Conservation (phyloP, 2,113 vertebrate species). For the Nymphicus hollandicus region DNA sequence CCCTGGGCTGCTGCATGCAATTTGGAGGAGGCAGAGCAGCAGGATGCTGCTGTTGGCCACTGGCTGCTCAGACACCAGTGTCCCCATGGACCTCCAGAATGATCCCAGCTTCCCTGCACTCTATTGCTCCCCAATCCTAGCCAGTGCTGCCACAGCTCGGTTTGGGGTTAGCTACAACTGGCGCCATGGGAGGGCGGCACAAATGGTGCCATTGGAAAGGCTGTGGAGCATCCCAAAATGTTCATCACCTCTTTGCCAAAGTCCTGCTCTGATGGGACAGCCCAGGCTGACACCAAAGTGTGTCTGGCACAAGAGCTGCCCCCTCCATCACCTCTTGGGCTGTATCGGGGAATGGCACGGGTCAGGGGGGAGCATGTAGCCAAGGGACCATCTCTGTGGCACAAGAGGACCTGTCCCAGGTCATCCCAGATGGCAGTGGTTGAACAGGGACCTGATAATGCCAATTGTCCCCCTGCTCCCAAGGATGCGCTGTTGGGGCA, state of each 20-base stretch:
- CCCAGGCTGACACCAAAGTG: background rate
- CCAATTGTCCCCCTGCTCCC: background rate
- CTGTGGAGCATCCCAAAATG: no score
- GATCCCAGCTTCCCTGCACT: background rate
- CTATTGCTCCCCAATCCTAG: background rate
- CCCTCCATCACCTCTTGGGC: background rate
- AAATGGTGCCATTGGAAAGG: background rate
- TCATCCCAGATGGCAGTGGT: background rate
- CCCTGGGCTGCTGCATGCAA: background rate
- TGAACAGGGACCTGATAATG: background rate
- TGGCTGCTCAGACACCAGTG: background rate
- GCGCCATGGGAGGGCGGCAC: background rate
- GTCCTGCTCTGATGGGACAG: background rate
- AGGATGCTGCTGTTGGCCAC: background rate
- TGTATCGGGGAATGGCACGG: background rate
- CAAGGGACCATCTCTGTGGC: background rate
- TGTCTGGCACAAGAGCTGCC: background rate
- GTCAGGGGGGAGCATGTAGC: fast-evolving
- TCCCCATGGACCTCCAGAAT: background rate
- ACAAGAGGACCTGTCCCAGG: no score
- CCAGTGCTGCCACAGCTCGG: fast-evolving
- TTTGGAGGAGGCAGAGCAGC: background rate
- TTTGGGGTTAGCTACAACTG: background rate
- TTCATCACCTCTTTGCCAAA: background rate
- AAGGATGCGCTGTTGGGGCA: background rate